Percentiles rank a stretch among this genome's conserved stretches.
phyloP scores from a whole-genome alignment of 2,888 invertebrate species.

The Dione juno region DNA sequence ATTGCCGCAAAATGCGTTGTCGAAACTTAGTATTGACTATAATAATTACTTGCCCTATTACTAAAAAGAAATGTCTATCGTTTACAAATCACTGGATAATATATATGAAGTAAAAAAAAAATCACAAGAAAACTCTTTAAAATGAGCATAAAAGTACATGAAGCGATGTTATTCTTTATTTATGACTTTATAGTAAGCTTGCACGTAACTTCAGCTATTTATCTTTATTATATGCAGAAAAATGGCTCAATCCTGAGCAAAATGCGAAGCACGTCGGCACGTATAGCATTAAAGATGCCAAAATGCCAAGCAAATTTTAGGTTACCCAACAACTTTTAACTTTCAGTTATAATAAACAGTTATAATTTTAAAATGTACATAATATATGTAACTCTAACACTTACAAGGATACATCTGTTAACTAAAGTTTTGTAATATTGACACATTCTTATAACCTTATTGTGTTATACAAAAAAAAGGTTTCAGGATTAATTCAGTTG shows the following conservation, averaged over 20 bases:
- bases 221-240: slow-evolving; percentile 38
- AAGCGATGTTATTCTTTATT: slow-evolving; percentile 17
- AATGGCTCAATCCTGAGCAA: slow-evolving; percentile 31
- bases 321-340: slow-evolving; percentile 22
- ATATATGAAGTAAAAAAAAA: not conserved
- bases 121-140: not conserved
- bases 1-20: no score
- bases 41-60: not conserved
- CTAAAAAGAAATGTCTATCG: no score
- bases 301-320: slow-evolving; percentile 28
- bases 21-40: not conserved
- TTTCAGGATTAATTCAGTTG: not conserved
- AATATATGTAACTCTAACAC: not conserved
- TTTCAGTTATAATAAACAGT: not conserved
- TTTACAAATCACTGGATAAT: no score
- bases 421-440: not conserved
- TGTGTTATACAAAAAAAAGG: not conserved
- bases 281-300: slow-evolving; percentile 33
- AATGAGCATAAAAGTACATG: slow-evolving; percentile 12
- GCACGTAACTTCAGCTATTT: slow-evolving; percentile 33
- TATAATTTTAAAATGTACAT: not conserved
- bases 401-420: not conserved
- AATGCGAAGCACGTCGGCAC: slow-evolving; percentile 33
- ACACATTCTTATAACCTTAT: not conserved
- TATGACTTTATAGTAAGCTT: slow-evolving; percentile 31